These are phyloP conservation scores for Sminthurinus signatus DNA, from an alignment of 1,140 invertebrate species.

Conservation along the genomic window DNA sequence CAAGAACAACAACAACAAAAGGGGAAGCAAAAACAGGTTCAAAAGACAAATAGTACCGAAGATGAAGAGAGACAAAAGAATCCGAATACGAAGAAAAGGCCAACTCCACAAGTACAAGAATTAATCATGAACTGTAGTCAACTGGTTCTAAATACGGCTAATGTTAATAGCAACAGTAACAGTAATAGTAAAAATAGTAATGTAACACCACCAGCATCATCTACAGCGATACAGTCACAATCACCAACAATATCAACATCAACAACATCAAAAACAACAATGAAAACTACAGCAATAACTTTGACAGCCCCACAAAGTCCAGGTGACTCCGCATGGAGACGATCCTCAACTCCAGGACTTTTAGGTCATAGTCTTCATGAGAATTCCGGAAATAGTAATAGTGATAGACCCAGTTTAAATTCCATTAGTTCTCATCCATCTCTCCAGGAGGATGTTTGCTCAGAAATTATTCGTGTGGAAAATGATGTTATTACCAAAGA, in stretches of 20 bases:
- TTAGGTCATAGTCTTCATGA: background rate
- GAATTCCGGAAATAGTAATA: too few species aligned
- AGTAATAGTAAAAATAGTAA: background rate
- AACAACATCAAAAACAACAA: too few species aligned
- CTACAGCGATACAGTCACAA: background rate
- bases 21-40: too few species aligned
- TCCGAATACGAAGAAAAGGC: too few species aligned
- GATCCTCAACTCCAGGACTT: conserved; percentile 16
- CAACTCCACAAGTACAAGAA: too few species aligned
- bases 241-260: background rate
- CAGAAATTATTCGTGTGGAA: conserved; percentile 41
- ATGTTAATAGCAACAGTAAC: background rate
- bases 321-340: background rate
- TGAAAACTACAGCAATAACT: background rate
- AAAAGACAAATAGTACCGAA: too few species aligned
- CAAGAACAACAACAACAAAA: too few species aligned
- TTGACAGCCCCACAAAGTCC: background rate
- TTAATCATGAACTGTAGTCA: background rate
- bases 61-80: too few species aligned
- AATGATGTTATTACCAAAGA: conserved; percentile 12
- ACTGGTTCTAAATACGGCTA: background rate
- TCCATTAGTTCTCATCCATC: conserved; percentile 38
- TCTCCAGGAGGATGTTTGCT: conserved; percentile 41
- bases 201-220: background rate
- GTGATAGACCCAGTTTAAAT: conserved; percentile 19